Percentiles rank a stretch among this genome's conserved stretches.
phyloP scores from a whole-genome alignment of 2,888 invertebrate genomes.

The Caprella mutica region DNA sequence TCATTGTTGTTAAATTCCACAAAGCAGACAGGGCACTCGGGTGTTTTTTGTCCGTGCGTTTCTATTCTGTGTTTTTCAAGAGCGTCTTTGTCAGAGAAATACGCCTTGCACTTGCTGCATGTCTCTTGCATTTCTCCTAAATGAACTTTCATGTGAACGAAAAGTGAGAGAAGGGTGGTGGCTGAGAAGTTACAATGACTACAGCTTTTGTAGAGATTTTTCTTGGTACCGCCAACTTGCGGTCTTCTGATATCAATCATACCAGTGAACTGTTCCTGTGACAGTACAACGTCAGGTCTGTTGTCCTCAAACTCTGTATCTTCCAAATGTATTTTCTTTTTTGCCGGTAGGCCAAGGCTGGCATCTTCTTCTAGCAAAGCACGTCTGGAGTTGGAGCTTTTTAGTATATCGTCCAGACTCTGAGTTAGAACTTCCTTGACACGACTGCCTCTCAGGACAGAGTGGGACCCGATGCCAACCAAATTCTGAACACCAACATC shows the following conservation, averaged over 20 bases:
- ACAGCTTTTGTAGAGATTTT: conserved; percentile 22
- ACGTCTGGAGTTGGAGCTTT: not conserved
- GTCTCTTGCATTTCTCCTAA: conserved; percentile 23
- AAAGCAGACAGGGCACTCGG: conserved; percentile 23
- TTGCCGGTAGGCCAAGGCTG: not conserved
- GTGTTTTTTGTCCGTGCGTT: conserved; percentile 21
- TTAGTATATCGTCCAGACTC: conserved; percentile 14
- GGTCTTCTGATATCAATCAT: conserved; percentile 27
- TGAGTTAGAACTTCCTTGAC: conserved; percentile 19
- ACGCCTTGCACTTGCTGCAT: conserved; percentile 22
- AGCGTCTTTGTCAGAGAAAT: conserved; percentile 24
- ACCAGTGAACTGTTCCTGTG: conserved; percentile 24
- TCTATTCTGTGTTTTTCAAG: conserved; percentile 20
- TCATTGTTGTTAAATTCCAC: conserved; percentile 27
- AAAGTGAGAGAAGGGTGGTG: conserved; percentile 21
- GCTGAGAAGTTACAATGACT: conserved; percentile 26
- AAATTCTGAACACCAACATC: not conserved
- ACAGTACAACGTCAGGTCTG: conserved; percentile 18
- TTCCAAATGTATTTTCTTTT: conserved; percentile 9
- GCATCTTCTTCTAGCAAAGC: conserved; percentile 5
- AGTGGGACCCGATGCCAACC: not conserved
- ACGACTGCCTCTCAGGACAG: conserved; percentile 15
- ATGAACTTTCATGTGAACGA: conserved; percentile 29
- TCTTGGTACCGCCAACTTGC: conserved; percentile 7
- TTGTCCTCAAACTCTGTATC: conserved; percentile 16